Percentiles rank a stretch among this genome's conserved stretches.
phyloP scores from a whole-genome alignment of 2,113 vertebrate genomes.

The Gambusia holbrooki region DNA sequence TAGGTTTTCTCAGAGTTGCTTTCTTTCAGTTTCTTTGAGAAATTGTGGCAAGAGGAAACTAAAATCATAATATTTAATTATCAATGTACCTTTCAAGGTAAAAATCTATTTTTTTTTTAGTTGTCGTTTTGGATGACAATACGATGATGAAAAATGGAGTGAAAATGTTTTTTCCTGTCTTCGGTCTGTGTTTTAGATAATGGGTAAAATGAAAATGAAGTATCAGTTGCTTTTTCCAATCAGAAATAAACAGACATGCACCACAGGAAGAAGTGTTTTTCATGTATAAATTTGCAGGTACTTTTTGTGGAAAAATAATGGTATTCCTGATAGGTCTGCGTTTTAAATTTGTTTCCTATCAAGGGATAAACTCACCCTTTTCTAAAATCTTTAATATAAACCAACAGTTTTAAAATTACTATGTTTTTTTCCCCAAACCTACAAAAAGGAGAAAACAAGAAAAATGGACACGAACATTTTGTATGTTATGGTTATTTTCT shows the following conservation, averaged over 20 bases:
- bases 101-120: neutral
- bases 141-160: neutral
- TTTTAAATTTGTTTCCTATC: too few relatives aligned
- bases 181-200: neutral
- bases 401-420: too few relatives aligned
- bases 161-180: neutral
- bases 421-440: too few relatives aligned
- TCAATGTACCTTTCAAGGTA: neutral
- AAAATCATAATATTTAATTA: neutral
- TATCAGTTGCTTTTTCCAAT: neutral
- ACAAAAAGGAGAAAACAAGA: neutral
- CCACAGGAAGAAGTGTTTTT: neutral
- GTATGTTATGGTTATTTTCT: too few relatives aligned
- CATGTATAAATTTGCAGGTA: neutral
- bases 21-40: constrained; percentile 11
- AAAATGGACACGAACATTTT: neutral
- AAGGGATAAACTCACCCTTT: too few relatives aligned
- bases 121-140: neutral
- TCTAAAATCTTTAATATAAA: too few relatives aligned
- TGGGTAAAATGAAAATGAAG: neutral
- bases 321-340: neutral
- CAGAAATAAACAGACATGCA: neutral
- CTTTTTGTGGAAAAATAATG: neutral
- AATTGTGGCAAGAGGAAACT: neutral
- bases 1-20: neutral